A percentile compares a stretch with the other conserved stretches of the same genome.
Conservation (phyloP, 1,140 invertebrate genomes). For the Orchesella cincta region DNA sequence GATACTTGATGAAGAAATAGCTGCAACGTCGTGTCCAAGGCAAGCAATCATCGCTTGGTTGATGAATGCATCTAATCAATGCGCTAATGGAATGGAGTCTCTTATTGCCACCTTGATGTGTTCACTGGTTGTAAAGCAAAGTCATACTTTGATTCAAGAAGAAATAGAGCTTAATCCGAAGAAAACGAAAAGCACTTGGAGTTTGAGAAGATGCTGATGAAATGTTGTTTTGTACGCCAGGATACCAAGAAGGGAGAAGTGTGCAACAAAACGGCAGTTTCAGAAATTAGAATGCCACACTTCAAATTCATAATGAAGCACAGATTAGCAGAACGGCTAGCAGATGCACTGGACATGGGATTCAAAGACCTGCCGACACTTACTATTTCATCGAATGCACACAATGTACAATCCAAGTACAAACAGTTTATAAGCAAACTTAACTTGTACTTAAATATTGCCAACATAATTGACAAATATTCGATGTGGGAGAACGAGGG, state of each 20-base stretch:
- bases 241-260: background rate
- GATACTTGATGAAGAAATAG: background rate
- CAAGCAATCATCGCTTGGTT: slow-evolving; percentile 41
- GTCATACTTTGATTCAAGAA: slow-evolving; percentile 29
- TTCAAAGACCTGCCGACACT: background rate
- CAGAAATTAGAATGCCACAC: no score
- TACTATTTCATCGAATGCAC: background rate
- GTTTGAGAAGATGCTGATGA: slow-evolving; percentile 38
- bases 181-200: slow-evolving; percentile 9
- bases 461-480: slow-evolving; percentile 12
- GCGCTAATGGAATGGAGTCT: background rate
- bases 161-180: slow-evolving; percentile 22
- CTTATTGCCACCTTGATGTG: slow-evolving; percentile 34
- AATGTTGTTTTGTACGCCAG: slow-evolving; percentile 29
- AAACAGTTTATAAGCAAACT: background rate
- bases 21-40: slow-evolving; percentile 25
- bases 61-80: background rate
- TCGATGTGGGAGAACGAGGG: background rate
- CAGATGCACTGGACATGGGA: background rate
- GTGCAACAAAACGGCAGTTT: background rate
- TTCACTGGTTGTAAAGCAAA: slow-evolving; percentile 41
- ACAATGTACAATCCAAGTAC: background rate
- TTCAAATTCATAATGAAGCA: background rate
- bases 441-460: background rate
- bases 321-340: background rate